These are phyloP conservation scores for Aleiodes alternator DNA, from an alignment of 2,888 invertebrate genomes.

Conservation along the genomic window DNA sequence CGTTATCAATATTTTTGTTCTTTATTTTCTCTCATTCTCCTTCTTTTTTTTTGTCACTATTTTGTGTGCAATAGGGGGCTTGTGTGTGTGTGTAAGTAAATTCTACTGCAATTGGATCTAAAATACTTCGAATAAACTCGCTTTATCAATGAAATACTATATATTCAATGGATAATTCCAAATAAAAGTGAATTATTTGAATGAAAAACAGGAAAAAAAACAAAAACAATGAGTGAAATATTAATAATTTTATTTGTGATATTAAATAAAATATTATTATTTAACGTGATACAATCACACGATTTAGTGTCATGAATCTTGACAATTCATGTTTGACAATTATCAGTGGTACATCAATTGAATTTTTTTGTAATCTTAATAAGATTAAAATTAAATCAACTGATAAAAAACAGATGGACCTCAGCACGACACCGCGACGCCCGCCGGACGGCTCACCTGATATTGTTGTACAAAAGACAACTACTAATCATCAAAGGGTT, in stretches of 20 bases:
- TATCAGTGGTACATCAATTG: slow-evolving; percentile 31
- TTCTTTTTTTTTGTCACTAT: not conserved
- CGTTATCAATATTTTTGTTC: slow-evolving; percentile 49
- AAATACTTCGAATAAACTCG: not conserved
- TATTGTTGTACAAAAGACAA: slow-evolving; percentile 74
- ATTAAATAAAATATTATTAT: slow-evolving; percentile 2
- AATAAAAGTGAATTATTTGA: too few species aligned
- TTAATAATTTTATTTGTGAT: slow-evolving; percentile 20
- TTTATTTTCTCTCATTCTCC: slow-evolving; percentile 14
- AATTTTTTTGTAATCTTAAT: slow-evolving; percentile 35
- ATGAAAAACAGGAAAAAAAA: not conserved
- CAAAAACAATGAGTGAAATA: slow-evolving; percentile 22
- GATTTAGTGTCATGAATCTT: slow-evolving; percentile 22
- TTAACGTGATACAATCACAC: slow-evolving; percentile 2
- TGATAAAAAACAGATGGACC: slow-evolving; percentile 72
- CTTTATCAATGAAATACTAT: not conserved
- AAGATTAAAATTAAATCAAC: not conserved
- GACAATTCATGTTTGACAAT: slow-evolving; percentile 25
- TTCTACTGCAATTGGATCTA: too few species aligned
- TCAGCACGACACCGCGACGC: slow-evolving; percentile 75
- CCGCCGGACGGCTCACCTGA: slow-evolving; percentile 66
- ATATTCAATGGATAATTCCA: too few species aligned
- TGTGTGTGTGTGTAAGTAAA: too few species aligned
- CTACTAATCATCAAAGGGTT: slow-evolving; percentile 66
- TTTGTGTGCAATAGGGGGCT: not conserved